phyloP scores from a whole-genome alignment of 2,113 vertebrate species.

The Scortum barcoo region DNA sequence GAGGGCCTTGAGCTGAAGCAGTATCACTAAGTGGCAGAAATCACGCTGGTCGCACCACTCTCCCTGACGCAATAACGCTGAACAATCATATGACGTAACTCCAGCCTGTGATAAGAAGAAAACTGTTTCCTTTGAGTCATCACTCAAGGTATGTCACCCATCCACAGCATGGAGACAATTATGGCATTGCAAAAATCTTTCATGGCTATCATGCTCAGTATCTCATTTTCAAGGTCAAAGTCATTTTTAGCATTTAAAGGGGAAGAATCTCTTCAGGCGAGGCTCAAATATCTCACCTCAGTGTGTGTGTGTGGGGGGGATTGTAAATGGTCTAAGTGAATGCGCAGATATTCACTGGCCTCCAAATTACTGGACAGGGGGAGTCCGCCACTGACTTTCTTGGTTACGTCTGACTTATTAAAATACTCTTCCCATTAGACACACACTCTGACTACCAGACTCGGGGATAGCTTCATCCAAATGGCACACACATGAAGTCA shows the following conservation, averaged over 20 bases:
- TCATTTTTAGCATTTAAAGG: not conserved
- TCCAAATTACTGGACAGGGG: not conserved
- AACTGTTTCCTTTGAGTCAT: slow-evolving; percentile 9
- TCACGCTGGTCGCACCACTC: not conserved
- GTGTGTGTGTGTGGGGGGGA: not conserved
- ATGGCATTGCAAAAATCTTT: slow-evolving; percentile 1
- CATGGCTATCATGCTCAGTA: not conserved
- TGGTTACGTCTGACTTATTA: not conserved
- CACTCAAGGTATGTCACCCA: slow-evolving; percentile 20
- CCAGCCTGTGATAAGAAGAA: slow-evolving; percentile 19
- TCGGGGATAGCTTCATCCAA: slow-evolving; percentile 11
- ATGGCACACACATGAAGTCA: slow-evolving; percentile 24
- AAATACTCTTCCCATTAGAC: slow-evolving; percentile 26
- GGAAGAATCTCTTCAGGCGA: not conserved
- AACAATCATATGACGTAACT: slow-evolving; percentile 6
- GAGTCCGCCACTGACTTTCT: not conserved
- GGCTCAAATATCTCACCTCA: not conserved
- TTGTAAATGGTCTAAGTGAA: not conserved
- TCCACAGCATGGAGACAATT: slow-evolving; percentile 21
- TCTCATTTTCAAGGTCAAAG: slow-evolving; percentile 40
- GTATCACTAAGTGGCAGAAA: not conserved
- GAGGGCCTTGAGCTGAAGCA: not conserved
- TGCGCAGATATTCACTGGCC: not conserved
- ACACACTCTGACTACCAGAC: not conserved
- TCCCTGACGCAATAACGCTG: slow-evolving; percentile 4